Percentiles rank a stretch among this genome's conserved stretches.
Evolutionary conservation across 2,888 invertebrate species (phyloP).

Genomic region (Calephelis perditalis): DNA sequence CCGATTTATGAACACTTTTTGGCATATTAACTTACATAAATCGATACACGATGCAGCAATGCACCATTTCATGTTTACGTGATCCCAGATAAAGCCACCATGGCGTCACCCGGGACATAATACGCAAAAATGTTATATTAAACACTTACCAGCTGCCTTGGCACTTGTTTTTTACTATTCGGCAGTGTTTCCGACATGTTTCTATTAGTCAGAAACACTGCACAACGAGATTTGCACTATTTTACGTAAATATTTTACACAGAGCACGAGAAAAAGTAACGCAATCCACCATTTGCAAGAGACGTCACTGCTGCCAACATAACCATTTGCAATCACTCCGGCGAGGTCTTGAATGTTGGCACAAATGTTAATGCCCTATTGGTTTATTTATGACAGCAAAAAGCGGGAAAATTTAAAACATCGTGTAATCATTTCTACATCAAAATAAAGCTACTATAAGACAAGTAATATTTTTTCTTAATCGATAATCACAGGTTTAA

Average conservation of each 20-base stretch:
- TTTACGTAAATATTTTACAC: constrained; percentile 80
- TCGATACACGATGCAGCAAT: constrained; percentile 78
- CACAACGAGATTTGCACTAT: constrained; percentile 71
- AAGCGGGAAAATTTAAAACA: constrained; percentile 57
- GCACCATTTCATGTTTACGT: constrained; percentile 81
- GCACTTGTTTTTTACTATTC: constrained; percentile 77
- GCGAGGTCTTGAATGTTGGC: constrained; percentile 56
- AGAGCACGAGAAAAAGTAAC: constrained; percentile 78
- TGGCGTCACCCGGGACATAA: constrained; percentile 81
- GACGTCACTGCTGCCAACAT: constrained; percentile 74
- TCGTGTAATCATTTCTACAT: constrained; percentile 29
- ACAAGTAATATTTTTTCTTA: no score
- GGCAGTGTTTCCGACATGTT: constrained; percentile 80
- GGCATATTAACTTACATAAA: constrained; percentile 53
- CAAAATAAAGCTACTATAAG: no score
- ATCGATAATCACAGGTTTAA: no score
- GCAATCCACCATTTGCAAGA: constrained; percentile 78
- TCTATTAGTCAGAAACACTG: constrained; percentile 74
- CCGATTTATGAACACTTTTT: constrained; percentile 40
- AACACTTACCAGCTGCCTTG: constrained; percentile 81
- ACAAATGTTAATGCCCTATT: constrained; percentile 47
- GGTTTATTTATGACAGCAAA: constrained; percentile 52
- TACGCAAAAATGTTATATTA: constrained; percentile 72
- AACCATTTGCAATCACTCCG: constrained; percentile 61
- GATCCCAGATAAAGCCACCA: constrained; percentile 81